Base-by-base conservation (phyloP, 2,888 invertebrate genomes). In the Drosophila lacicola region DNA sequence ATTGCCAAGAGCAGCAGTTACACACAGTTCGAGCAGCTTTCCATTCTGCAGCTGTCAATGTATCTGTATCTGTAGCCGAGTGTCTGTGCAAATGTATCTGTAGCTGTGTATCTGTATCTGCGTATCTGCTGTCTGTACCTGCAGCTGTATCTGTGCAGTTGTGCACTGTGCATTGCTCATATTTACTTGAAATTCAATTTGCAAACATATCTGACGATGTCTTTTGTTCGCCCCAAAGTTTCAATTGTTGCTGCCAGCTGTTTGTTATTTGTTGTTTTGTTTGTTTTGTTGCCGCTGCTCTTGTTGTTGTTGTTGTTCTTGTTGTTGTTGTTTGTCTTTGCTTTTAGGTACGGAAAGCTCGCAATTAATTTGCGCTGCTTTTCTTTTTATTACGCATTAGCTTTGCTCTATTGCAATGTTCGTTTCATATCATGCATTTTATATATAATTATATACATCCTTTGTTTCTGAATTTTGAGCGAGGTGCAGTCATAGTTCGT, bases 131-230 rank as follows among this genome's bases (percentile, higher is more conserved):
- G 11, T 45, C 17, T 21, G 21, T 19, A 42, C 13, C 58, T 11
- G 37, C 36, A n/a, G 21, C 41, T 64, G 54, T 69, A 45, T 64
- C 42, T 70, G 45, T 58, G 34, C 53, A 53, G 39, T 33, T 53
- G 57, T 54, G 63, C 45, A 57, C 45, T 44, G 44, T 25, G 56
- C 49, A 55, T 46, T 51, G 55, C 37, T 65, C 66, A 65, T 53
- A 46, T 53, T 64, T 47, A 55, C 42, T 65, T 46, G 66, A 55
- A 66, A 66, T 55, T 66, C 56, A 67, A 66, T 67, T 66, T 54
- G 41, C 67, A 8, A 47, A 10, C 66, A 65, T 64, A 33, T 64
- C 65, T 45, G 13, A 39, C 14, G 64, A 44, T 17, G 14, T 65
- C 66, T 65, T 64, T 51, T 64, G 51, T 45, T 64, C 65, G 51